Evolutionary conservation across 2,797 vertebrate genomes (phyloP), one percentile per base, ranked within the genome.

Genomic region (Mormyrus proboscirostris): DNA sequence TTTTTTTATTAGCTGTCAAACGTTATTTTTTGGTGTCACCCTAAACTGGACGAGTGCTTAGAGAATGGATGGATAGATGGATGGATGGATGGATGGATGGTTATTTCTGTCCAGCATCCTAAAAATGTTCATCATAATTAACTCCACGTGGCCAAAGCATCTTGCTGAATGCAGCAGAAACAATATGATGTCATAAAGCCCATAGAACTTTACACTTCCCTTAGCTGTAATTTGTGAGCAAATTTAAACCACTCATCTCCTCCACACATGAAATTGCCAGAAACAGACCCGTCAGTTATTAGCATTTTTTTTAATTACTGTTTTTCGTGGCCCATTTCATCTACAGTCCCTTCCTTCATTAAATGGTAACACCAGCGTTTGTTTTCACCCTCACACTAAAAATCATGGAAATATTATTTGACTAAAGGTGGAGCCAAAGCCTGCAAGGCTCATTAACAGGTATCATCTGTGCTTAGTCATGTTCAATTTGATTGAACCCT

Each of bases 401-500:
- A 76, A 88, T 44, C 41, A 16, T 55, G 12, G 10, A 33, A 19
- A 55, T 41, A 29, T 38, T 84, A 59, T 62, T 8, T 84, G 73
- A 49, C 55, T 59, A 22, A 57, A 79, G 51, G 51, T 83, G 38
- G 16, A 79, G 25, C 10, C 69, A 38, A 73, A 38, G 38, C 2
- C 38, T 79, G 16, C 73, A 41, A 9, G 19, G 73, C 33, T 79
- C 73, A 41, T 41, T 79, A 19, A 41, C 38, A 79, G 73, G 38
- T 7, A 79, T 79, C 73, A n/a, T 41, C 73, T n/a, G 33, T 22
- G 44, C 41, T 89, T 44, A 89, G 49, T 55, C 51, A 86, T 59
- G 84, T 84, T 86, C 57, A 87, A 59, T 57, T 87, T 86, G 69
- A 86, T 87, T 86, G 41, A 86, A 73, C 38, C 65, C 89, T n/a